These are phyloP conservation scores for Drosophila mimetica DNA, from an alignment of 2,888 invertebrate genomes.

Conservation along the genomic window DNA sequence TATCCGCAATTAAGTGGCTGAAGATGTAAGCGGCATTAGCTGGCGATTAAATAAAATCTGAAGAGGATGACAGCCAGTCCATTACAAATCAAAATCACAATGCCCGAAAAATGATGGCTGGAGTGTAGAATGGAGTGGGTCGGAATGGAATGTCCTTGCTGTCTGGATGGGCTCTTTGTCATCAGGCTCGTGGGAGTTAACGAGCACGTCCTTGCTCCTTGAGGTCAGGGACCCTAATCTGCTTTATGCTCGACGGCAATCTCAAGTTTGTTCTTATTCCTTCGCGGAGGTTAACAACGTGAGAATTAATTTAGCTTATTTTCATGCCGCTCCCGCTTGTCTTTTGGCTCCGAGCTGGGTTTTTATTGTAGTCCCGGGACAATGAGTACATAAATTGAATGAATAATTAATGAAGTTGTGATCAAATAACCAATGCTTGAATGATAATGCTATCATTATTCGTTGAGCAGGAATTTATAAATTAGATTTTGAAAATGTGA, in stretches of 20 bases:
- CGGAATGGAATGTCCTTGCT: conserved; percentile 21
- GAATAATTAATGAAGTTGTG: conserved; percentile 13
- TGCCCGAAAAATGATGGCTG: conserved; percentile 9
- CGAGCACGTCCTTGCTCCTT: conserved; percentile 23
- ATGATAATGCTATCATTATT: conserved; percentile 7
- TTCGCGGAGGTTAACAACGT: conserved; percentile 28
- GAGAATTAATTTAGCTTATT: conserved; percentile 41
- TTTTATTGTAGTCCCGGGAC: conserved; percentile 26
- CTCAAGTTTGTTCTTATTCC: conserved; percentile 24
- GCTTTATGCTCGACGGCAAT: conserved; percentile 30
- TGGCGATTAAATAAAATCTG: conserved; percentile 23
- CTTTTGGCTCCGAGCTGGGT: not conserved
- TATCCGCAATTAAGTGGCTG: conserved; percentile 32
- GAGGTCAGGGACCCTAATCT: conserved; percentile 46
- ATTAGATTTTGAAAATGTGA: not conserved
- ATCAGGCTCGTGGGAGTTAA: conserved; percentile 36
- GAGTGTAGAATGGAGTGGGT: not conserved
- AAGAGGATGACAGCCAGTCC: conserved; percentile 33
- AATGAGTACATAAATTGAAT: conserved; percentile 13
- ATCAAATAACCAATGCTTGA: not conserved
- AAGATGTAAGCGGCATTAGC: conserved; percentile 27
- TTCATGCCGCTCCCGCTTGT: conserved; percentile 20
- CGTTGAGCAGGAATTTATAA: not conserved
- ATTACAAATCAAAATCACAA: conserved; percentile 39
- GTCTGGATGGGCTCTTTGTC: conserved; percentile 27